Percentiles rank a stretch among this genome's conserved stretches.
Evolutionary conservation across 2,113 vertebrate species (phyloP).

Genomic region (Callopanchax toddi): DNA sequence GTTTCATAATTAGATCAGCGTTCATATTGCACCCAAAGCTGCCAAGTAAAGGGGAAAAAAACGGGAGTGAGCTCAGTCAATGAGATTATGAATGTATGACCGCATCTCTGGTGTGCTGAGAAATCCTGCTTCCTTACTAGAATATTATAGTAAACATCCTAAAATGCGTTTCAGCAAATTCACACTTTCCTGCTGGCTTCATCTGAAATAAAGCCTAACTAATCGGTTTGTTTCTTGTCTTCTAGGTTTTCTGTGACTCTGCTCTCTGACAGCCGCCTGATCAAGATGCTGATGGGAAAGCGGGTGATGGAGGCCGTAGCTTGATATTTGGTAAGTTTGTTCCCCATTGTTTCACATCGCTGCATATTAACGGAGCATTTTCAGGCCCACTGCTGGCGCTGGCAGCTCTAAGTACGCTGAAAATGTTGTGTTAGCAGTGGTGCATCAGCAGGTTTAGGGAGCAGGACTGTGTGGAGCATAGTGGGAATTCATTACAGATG

Average conservation of each 20-base stretch:
- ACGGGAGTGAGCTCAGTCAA: constrained; percentile 61
- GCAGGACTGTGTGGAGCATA: constrained; percentile 39
- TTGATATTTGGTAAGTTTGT: constrained; percentile 78
- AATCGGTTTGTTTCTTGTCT: constrained; percentile 7
- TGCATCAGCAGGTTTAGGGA: constrained; percentile 53
- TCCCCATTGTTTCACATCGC: constrained; percentile 25
- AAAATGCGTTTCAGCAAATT: constrained; percentile 23
- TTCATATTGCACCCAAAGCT: constrained; percentile 69
- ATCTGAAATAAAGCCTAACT: not conserved
- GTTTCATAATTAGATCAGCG: constrained; percentile 75
- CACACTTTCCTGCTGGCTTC: not conserved
- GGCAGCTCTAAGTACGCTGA: constrained; percentile 24
- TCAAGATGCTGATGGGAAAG: constrained; percentile 66
- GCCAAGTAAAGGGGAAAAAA: constrained; percentile 62
- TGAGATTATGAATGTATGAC: constrained; percentile 71
- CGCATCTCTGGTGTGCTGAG: constrained; percentile 53
- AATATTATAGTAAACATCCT: constrained; percentile 39
- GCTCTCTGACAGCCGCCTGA: constrained; percentile 18
- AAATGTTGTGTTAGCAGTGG: constrained; percentile 45
- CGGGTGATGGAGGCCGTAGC: constrained; percentile 70
- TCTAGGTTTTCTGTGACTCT: constrained; percentile 47
- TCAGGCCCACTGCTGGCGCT: constrained; percentile 17
- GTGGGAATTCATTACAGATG: constrained; percentile 35
- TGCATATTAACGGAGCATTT: constrained; percentile 29
- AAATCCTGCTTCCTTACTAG: constrained; percentile 30